These are phyloP conservation scores for Napeogenes inachia DNA, from an alignment of 2,888 invertebrate genomes.

Conservation along the genomic window DNA sequence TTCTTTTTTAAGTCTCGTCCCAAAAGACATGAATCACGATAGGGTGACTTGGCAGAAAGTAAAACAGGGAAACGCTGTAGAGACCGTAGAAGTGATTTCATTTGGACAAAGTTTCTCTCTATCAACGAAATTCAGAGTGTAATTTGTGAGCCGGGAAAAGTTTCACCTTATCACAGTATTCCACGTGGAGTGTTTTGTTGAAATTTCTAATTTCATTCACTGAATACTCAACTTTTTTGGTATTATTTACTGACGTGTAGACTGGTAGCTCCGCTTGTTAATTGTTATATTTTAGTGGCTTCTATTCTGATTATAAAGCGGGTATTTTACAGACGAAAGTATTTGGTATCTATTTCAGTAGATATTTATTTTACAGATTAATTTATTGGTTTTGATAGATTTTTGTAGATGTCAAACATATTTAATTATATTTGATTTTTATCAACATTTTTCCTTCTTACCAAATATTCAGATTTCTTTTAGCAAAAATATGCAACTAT, in stretches of 20 bases:
- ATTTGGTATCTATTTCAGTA: neutral
- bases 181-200: constrained; percentile 72
- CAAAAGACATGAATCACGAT: constrained; percentile 45
- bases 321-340: neutral
- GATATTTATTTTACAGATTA: too few relatives aligned
- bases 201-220: constrained; percentile 63
- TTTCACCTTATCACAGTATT: constrained; percentile 72
- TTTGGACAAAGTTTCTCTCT: constrained; percentile 70
- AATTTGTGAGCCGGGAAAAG: constrained; percentile 71
- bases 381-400: too few relatives aligned
- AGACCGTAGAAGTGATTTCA: constrained; percentile 67
- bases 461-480: neutral
- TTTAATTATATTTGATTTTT: too few relatives aligned
- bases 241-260: constrained; percentile 20
- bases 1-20: constrained; percentile 39
- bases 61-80: constrained; percentile 58
- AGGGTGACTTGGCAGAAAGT: constrained; percentile 53
- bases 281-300: constrained; percentile 2
- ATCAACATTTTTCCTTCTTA: neutral
- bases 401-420: too few relatives aligned
- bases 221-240: constrained; percentile 27
- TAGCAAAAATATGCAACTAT: constrained; percentile 9
- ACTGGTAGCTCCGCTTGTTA: neutral
- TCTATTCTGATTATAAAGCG: neutral
- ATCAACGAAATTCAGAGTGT: constrained; percentile 70